phyloP scores from a whole-genome alignment of 2,797 vertebrate genomes.

The Adrianichthys oophorus region DNA sequence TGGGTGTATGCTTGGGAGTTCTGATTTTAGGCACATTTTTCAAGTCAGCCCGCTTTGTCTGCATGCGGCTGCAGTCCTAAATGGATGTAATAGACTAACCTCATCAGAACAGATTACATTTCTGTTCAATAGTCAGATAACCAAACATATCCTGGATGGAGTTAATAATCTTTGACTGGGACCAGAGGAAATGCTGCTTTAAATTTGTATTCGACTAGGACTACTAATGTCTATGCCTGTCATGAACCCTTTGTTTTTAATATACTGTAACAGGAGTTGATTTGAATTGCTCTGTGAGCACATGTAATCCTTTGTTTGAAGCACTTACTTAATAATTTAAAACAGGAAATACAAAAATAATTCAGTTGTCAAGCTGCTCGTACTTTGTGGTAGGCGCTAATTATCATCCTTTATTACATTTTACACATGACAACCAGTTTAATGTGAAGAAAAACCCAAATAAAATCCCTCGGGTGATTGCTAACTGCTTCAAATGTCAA shows the following conservation, averaged over 20 bases:
- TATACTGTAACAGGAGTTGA: constrained; percentile 21
- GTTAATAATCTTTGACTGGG: constrained; percentile 29
- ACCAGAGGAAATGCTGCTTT: constrained; percentile 15
- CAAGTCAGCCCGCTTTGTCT: constrained; percentile 60
- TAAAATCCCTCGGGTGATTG: constrained; percentile 47
- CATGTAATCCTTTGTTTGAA: constrained; percentile 30
- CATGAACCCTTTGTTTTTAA: constrained; percentile 43
- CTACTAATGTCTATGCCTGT: constrained; percentile 24
- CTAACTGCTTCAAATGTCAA: constrained; percentile 56
- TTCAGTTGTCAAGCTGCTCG: constrained; percentile 22
- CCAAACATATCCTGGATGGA: constrained; percentile 21
- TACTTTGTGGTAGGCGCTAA: constrained; percentile 43
- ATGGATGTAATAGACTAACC: constrained; percentile 36
- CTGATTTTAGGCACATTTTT: constrained; percentile 70
- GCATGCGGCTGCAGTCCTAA: constrained; percentile 48
- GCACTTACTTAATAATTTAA: constrained; percentile 25
- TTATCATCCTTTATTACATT: constrained; percentile 52
- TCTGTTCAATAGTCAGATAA: constrained; percentile 29
- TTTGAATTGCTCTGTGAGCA: constrained; percentile 28
- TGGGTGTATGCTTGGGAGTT: constrained; percentile 55
- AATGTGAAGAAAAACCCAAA: constrained; percentile 45
- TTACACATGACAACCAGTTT: constrained; percentile 41
- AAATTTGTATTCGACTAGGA: constrained; percentile 35
- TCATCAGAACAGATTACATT: constrained; percentile 32
- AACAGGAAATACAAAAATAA: constrained; percentile 38